Conservation (phyloP, 2,797 vertebrate genomes). For the Aldrovandia affinis region DNA sequence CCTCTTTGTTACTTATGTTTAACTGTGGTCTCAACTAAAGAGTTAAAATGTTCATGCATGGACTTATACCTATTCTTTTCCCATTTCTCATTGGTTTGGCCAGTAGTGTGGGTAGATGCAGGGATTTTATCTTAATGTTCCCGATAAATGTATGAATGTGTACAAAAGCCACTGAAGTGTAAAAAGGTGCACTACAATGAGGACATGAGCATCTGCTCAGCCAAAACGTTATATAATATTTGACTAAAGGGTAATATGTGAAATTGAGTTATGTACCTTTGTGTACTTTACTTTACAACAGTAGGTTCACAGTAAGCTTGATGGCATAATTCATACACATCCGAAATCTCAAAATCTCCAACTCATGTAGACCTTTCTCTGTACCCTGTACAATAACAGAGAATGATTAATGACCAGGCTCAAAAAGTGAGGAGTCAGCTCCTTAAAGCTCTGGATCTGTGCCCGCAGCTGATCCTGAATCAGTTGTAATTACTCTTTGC, state of each 20-base stretch:
- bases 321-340: not conserved
- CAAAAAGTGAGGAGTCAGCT: constrained; percentile 2
- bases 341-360: not conserved
- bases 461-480: not conserved
- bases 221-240: too few relatives aligned
- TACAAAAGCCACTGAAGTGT: too few relatives aligned
- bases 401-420: not conserved
- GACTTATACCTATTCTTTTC: not conserved
- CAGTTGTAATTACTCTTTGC: not conserved
- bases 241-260: too few relatives aligned
- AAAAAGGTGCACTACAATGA: not conserved
- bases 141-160: not conserved
- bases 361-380: not conserved
- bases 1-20: too few relatives aligned
- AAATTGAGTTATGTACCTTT: not conserved
- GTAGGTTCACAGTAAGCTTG: not conserved
- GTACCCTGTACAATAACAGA: not conserved
- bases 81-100: not conserved
- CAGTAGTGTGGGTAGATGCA: not conserved
- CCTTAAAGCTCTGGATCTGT: not conserved
- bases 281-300: not conserved
- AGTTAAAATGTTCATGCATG: too few relatives aligned
- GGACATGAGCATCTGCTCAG: not conserved
- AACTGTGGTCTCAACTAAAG: too few relatives aligned
- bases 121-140: not conserved